Evolutionary conservation across 2,113 vertebrate genomes (phyloP).

Genomic region (Cyprinodon variegatus): DNA sequence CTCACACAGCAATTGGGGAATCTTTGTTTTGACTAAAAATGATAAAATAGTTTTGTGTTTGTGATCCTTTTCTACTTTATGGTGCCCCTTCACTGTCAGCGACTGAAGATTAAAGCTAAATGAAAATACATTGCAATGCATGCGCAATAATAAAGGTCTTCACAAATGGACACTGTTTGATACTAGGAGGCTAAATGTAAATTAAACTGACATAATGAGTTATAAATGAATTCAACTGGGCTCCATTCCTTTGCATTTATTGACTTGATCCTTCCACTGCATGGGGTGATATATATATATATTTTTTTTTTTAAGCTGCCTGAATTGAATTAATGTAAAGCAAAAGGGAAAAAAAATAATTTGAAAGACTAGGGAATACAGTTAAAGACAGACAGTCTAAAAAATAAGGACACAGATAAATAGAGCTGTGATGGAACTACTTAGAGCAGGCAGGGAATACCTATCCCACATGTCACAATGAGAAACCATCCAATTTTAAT

Average conservation of each 20-base stretch:
- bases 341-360: neutral
- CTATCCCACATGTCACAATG: constrained; percentile 61
- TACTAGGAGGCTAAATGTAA: neutral
- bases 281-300: no score
- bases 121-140: neutral
- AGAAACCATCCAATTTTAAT: constrained; percentile 62
- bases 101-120: neutral
- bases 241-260: neutral
- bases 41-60: neutral
- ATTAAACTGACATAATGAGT: neutral
- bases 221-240: neutral
- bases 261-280: neutral
- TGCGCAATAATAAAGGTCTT: neutral
- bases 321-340: neutral
- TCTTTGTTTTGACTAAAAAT: neutral
- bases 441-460: constrained; percentile 34
- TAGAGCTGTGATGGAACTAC: constrained; percentile 37
- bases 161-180: neutral
- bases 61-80: neutral
- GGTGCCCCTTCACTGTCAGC: neutral
- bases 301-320: neutral
- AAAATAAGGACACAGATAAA: constrained; percentile 25
- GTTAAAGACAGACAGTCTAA: constrained; percentile 4
- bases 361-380: neutral
- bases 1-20: neutral